Base-by-base conservation (phyloP, 2,888 invertebrate genomes). In the Nemoura dubitans region DNA sequence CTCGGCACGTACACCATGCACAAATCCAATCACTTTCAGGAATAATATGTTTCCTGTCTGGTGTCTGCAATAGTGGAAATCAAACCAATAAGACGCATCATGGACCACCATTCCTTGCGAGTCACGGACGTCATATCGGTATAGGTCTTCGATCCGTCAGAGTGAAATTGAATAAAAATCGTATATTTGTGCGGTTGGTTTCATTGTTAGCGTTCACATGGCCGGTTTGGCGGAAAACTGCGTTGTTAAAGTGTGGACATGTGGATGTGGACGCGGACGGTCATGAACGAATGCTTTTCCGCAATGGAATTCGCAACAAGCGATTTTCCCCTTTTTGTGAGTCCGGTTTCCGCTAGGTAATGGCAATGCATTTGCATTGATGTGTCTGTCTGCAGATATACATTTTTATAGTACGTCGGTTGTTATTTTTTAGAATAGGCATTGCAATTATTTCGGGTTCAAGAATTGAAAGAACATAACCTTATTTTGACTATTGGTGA, bases 221-320 rank as follows among this genome's bases (percentile, higher is more conserved):
- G 6, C 59, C 21, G 59, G 21, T 21, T 59, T 59, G 59, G 59
- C 21, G 21, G 59, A 59, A 59, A 59, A 59, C 14, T 21, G 59
- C 59, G 59, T 59, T 59, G 59, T 59, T 36, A 59, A 59, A 59
- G 59, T 59, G 59, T 59, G 59, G 59, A 59, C 59, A 59, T 59
- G 59, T 59, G 21, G 59, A 59, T 59, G 59, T 59, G 59, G 59
- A 21, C 3, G 59, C 14, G 59, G 59, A 21, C 3, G 21, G 59
- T 10, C 6, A 59, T 21, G 16, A 2, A 21, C 59, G 59, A 21
- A 59, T 59, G 59, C 3, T 21, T 59, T 59, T 59, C 14, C 2
- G 14, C 3, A 59, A 59, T 59, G 14, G 59, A 59, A 59, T 59
- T 21, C 1, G 21, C 59, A 59, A 21, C 59, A 59, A 59, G 14